Base-by-base conservation (phyloP, 1,140 invertebrate species). In the Apis dorsata region DNA sequence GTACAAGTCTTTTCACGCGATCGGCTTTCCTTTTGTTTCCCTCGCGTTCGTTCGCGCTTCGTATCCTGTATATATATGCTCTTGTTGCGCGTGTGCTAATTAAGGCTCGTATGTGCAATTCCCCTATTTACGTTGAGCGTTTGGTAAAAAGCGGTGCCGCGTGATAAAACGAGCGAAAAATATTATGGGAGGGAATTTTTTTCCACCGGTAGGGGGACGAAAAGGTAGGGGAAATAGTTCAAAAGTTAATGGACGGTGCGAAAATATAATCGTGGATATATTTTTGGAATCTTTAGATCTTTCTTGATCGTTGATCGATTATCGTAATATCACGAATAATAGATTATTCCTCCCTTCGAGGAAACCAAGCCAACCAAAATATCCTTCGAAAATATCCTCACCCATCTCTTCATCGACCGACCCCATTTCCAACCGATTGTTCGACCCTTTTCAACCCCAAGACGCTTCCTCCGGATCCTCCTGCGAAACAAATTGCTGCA, bases 11-110 rank as follows among this genome's bases (percentile, higher is more conserved):
- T 9, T 71, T 71, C 69, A 34, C 69, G 2, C 49, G n/a, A 71
- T 71, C 69, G 19, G 49, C 49, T 53, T 53, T 71, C 69, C 69
- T 71, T 71, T 53, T 71, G 69, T 71, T 49, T 15, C 44, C 8
- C 66, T 34, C 66, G 44, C 12, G 24, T 69, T 71, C 69, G 24
- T 12, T 53, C 69, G 49, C 44, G 44, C 21, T 70, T 44, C 13
- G 8, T 51, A 24, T 44, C n/a, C 12, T 10, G 4, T 44, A 34
- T 34, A 34, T 34, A 34, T 4, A 4, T 2, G 34, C 34, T 34
- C 34, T 34, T 34, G 34, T 70, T 44, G 8, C 69, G 69, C 24
- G 49, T 53, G 7, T 53, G 69, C 49, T 71, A 71, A 71, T 71
- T 71, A 71, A 71, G 69, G 69, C 49, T 53, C 69, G 49, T 24